Percentiles rank a stretch among this genome's conserved stretches.
Conservation (phyloP, 2,113 vertebrate species). For the Crotalus helleri region DNA sequence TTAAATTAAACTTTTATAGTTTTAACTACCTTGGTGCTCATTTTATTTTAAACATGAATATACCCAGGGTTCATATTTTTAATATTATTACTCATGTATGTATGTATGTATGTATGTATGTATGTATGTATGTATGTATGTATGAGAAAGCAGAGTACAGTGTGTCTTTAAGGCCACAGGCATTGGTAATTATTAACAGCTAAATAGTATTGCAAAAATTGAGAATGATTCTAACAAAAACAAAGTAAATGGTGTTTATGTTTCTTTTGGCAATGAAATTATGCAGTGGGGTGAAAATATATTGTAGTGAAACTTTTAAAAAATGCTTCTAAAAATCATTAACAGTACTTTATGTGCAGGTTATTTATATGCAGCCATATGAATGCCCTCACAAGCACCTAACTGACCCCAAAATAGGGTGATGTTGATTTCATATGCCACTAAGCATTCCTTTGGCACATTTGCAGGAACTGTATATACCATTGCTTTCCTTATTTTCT, state of each 20-base stretch:
- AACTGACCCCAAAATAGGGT: not conserved
- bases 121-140: too few relatives aligned
- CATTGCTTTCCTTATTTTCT: not conserved
- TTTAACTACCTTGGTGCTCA: too few relatives aligned
- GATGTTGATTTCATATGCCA: not conserved
- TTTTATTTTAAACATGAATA: too few relatives aligned
- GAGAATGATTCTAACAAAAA: not conserved
- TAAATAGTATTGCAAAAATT: slow-evolving; percentile 2
- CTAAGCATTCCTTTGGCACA: not conserved
- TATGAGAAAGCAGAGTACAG: not conserved
- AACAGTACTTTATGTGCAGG: not conserved
- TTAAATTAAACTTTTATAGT: too few relatives aligned
- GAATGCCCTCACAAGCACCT: not conserved
- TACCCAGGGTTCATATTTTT: too few relatives aligned
- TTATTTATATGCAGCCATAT: not conserved
- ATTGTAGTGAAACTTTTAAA: not conserved
- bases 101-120: too few relatives aligned
- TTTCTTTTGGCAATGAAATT: not conserved
- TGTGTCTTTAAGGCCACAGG: not conserved
- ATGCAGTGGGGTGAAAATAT: not conserved
- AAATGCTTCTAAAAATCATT: not conserved
- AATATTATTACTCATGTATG: too few relatives aligned
- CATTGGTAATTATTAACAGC: slow-evolving; percentile 3
- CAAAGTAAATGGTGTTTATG: not conserved
- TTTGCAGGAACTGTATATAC: not conserved